Evolutionary conservation across 2,113 vertebrate species (phyloP).

Genomic region (Oryzias curvinotus): DNA sequence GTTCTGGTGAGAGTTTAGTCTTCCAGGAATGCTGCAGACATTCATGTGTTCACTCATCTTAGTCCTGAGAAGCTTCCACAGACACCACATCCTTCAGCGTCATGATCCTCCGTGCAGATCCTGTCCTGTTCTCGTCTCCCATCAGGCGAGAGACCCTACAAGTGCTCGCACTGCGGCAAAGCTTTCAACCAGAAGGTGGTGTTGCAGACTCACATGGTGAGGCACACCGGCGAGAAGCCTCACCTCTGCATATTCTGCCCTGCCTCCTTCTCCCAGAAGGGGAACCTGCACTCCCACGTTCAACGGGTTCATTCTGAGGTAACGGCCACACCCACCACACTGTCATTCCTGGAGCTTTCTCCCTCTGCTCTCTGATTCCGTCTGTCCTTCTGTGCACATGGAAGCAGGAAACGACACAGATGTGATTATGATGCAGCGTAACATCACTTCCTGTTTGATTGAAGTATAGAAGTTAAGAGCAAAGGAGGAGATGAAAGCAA

Average conservation of each 20-base stretch:
- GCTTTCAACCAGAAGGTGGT: conserved; percentile 99
- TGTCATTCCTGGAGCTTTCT: not conserved
- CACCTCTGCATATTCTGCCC: conserved; percentile 96
- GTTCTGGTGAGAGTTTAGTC: no score
- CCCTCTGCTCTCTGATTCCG: not conserved
- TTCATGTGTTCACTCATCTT: no score
- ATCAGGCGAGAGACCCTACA: conserved; percentile 92
- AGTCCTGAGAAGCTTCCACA: no score
- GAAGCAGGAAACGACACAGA: no score
- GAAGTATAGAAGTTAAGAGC: not conserved
- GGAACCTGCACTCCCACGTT: conserved; percentile 96
- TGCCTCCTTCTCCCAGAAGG: conserved; percentile 97
- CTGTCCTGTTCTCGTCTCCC: not conserved
- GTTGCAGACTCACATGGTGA: conserved; percentile 97
- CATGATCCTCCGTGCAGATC: no score
- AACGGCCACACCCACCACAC: conserved; percentile 21
- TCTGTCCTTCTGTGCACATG: not conserved
- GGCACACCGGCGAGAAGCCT: conserved; percentile 96
- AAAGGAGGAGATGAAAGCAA: not conserved
- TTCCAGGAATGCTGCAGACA: no score
- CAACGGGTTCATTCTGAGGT: conserved; percentile 98
- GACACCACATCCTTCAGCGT: no score
- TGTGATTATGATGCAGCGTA: no score
- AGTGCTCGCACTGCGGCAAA: conserved; percentile 91
- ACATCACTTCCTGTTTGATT: not conserved